Percentiles rank a stretch among this genome's conserved stretches.
Conservation (phyloP, 64 coral and sea anemone species). For the Stylophora pistillata region DNA sequence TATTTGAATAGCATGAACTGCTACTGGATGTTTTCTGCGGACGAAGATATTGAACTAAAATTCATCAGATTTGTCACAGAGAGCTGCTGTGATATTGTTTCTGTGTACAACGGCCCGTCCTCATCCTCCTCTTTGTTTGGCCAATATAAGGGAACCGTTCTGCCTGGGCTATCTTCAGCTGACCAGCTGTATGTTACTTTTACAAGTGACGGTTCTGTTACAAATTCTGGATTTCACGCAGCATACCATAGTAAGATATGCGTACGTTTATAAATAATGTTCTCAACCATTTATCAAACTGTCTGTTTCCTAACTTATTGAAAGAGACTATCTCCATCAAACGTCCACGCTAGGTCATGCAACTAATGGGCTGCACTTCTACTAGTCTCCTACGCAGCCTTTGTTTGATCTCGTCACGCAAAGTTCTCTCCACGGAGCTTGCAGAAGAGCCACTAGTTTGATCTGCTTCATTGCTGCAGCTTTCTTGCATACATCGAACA, state of each 20-base stretch:
- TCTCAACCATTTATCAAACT: too few species aligned
- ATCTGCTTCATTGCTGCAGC: too few species aligned
- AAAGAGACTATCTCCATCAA: too few species aligned
- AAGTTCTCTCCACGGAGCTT: too few species aligned
- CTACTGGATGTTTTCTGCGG: slow-evolving; percentile 12
- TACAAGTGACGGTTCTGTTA: neutral
- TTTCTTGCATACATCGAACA: too few species aligned
- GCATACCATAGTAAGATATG: neutral
- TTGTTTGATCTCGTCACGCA: too few species aligned
- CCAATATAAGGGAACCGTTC: neutral
- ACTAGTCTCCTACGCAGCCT: too few species aligned
- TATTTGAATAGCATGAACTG: neutral
- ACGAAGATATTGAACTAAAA: neutral
- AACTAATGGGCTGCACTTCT: too few species aligned
- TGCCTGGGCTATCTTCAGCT: neutral
- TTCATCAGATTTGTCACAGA: slow-evolving; percentile 7
- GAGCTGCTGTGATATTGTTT: neutral
- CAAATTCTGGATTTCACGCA: neutral
- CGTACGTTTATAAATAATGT: neutral
- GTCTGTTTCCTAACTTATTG: neutral
- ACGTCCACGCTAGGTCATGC: too few species aligned
- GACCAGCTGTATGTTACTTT: neutral
- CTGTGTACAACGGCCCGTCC: slow-evolving; percentile 18
- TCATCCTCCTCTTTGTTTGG: neutral
- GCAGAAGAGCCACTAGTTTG: too few species aligned